Percentiles rank a stretch among this genome's conserved stretches.
Conservation (phyloP, 2,113 vertebrate species). For the Lamprologus sp. region DNA sequence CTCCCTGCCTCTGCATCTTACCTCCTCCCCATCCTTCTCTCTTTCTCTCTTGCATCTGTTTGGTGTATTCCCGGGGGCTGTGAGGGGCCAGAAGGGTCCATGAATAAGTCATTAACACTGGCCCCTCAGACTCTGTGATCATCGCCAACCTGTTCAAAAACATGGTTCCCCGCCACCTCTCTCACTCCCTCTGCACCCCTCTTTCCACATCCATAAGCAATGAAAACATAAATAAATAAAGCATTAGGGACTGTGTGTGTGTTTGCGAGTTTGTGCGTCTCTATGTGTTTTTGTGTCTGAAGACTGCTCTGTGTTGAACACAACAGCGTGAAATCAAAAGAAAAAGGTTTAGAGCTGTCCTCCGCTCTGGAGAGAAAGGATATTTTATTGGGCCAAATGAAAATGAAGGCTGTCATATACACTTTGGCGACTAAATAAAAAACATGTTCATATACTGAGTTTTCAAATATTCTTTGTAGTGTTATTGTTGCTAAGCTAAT, state of each 20-base stretch:
- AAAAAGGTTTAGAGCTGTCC: neutral
- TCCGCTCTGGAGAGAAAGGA: neutral
- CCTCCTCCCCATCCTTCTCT: neutral
- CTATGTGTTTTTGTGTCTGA: neutral
- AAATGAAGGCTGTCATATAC: neutral
- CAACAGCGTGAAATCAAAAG: neutral
- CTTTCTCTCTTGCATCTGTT: constrained; percentile 61
- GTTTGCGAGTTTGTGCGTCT: neutral
- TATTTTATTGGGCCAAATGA: neutral
- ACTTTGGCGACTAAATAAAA: neutral
- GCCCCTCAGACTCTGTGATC: constrained; percentile 64
- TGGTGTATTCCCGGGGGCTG: constrained; percentile 48
- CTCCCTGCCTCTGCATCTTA: constrained; percentile 6
- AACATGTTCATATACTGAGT: neutral
- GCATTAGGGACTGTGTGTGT: neutral
- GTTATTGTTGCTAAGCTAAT: neutral
- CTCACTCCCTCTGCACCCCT: constrained; percentile 37
- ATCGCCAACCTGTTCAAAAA: constrained; percentile 64
- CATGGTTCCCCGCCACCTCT: constrained; percentile 58
- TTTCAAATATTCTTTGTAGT: neutral
- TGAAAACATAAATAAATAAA: constrained; percentile 65
- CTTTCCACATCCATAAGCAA: constrained; percentile 60
- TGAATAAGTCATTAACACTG: constrained; percentile 70
- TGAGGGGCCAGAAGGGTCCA: constrained; percentile 64
- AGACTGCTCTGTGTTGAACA: neutral